A percentile compares a stretch with the other conserved stretches of the same genome.
phyloP scores from a whole-genome alignment of 35 echinoderm and acorn worm genomes.

The Acanthaster planci region DNA sequence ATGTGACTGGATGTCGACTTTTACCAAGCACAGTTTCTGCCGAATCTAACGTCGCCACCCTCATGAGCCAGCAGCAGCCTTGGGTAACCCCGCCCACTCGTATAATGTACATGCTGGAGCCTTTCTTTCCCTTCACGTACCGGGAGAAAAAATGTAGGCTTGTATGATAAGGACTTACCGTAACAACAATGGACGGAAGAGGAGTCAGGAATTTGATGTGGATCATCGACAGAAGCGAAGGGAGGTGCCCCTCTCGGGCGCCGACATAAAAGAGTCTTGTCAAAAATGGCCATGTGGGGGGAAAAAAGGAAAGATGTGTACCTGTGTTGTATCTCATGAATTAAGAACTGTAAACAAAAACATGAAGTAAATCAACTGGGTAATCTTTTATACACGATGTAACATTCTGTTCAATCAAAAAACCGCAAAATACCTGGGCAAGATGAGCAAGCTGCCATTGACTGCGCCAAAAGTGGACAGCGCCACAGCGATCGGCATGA shows the following conservation, averaged over 20 bases:
- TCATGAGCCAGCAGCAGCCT: too few species aligned
- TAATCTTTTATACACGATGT: too few species aligned
- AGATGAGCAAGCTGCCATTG: neutral
- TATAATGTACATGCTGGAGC: neutral
- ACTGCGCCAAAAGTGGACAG: conserved; percentile 41
- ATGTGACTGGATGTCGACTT: too few species aligned
- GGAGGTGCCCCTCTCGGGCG: conserved; percentile 66
- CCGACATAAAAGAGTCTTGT: conserved; percentile 28
- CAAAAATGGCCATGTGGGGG: too few species aligned
- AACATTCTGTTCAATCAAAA: too few species aligned
- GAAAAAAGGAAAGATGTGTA: too few species aligned
- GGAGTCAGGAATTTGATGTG: conserved; percentile 58
- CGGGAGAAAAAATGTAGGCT: neutral
- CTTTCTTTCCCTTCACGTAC: neutral
- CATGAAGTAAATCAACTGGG: too few species aligned
- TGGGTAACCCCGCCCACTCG: neutral
- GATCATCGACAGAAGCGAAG: conserved; percentile 63
- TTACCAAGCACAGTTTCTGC: neutral
- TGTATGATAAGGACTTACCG: conserved; percentile 26
- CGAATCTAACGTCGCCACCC: neutral
- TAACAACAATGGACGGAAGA: conserved; percentile 60
- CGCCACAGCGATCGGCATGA: conserved; percentile 38
- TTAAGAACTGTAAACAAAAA: too few species aligned
- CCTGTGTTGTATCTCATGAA: too few species aligned
- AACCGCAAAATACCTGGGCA: conserved; percentile 41